A percentile compares a stretch with the other conserved stretches of the same genome.
Evolutionary conservation across 2,888 invertebrate species (phyloP).

Genomic region (Teleiodes luculella): DNA sequence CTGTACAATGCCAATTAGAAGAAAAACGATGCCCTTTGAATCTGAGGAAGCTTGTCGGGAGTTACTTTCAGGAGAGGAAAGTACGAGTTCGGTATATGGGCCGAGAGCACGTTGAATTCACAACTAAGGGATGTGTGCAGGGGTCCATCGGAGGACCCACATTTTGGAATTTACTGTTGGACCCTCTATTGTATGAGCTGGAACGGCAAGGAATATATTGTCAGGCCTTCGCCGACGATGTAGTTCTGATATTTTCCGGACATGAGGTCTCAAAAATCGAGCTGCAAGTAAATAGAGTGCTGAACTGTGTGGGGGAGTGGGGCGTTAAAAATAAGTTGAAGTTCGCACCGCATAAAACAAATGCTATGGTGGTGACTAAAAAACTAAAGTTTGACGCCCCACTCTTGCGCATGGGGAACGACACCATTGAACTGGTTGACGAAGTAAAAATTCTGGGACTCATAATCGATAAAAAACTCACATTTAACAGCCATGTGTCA

Average conservation of each 20-base stretch:
- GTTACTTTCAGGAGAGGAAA: too few species aligned
- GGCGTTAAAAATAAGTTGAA: not conserved
- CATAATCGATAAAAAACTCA: not conserved
- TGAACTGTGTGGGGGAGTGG: too few species aligned
- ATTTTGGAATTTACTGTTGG: not conserved
- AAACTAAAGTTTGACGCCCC: not conserved
- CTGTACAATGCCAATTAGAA: too few species aligned
- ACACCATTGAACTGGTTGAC: not conserved
- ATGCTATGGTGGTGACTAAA: not conserved
- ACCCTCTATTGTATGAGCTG: not conserved
- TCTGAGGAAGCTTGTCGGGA: too few species aligned
- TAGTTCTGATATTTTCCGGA: constrained; percentile 5
- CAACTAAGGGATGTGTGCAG: constrained; percentile 1
- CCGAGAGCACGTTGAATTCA: not conserved
- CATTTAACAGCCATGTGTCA: too few species aligned
- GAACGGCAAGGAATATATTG: not conserved
- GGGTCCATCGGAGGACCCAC: not conserved
- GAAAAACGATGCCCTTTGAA: too few species aligned
- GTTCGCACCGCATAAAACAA: not conserved
- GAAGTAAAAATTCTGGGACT: constrained; percentile 21
- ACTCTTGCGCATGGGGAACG: constrained; percentile 6
- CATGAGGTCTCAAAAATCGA: not conserved
- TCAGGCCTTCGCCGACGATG: too few species aligned
- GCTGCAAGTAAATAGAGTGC: not conserved
- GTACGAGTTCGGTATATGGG: constrained; percentile 1